Evolutionary conservation across 2,888 invertebrate genomes (phyloP).

Genomic region (Rhagophthalmus giganteus): DNA sequence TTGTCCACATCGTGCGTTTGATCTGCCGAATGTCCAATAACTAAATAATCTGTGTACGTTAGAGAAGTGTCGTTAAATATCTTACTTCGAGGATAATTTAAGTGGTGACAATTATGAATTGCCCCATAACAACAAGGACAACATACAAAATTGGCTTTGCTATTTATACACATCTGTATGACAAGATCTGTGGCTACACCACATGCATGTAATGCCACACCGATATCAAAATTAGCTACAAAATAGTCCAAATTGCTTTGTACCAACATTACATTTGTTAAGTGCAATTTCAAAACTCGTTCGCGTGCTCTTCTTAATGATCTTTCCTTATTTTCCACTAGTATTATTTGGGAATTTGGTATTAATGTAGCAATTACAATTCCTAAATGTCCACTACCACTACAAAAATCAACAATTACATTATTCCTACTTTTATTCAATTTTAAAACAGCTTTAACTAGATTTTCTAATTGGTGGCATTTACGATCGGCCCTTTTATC

Average conservation of each 20-base stretch:
- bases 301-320: conserved; percentile 75
- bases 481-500: conserved; percentile 73
- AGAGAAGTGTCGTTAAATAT: conserved; percentile 53
- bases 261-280: conserved; percentile 76
- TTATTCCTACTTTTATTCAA: conserved; percentile 57
- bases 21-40: conserved; percentile 88
- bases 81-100: conserved; percentile 82
- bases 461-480: conserved; percentile 83
- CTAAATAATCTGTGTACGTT: conserved; percentile 65
- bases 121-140: conserved; percentile 96
- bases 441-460: conserved; percentile 74
- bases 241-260: conserved; percentile 93
- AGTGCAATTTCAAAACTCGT: conserved; percentile 64
- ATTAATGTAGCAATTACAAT: conserved; percentile 79
- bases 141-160: conserved; percentile 79
- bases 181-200: conserved; percentile 94
- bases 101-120: conserved; percentile 76
- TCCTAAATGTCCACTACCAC: conserved; percentile 92
- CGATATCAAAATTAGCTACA: conserved; percentile 78
- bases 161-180: conserved; percentile 76
- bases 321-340: conserved; percentile 91
- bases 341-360: conserved; percentile 75
- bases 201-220: conserved; percentile 90
- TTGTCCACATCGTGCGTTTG: conserved; percentile 81
- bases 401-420: conserved; percentile 89